Percentiles rank a stretch among this genome's conserved stretches.
phyloP scores from a whole-genome alignment of 2,113 vertebrate species.

The Ornithorhynchus anatinus region DNA sequence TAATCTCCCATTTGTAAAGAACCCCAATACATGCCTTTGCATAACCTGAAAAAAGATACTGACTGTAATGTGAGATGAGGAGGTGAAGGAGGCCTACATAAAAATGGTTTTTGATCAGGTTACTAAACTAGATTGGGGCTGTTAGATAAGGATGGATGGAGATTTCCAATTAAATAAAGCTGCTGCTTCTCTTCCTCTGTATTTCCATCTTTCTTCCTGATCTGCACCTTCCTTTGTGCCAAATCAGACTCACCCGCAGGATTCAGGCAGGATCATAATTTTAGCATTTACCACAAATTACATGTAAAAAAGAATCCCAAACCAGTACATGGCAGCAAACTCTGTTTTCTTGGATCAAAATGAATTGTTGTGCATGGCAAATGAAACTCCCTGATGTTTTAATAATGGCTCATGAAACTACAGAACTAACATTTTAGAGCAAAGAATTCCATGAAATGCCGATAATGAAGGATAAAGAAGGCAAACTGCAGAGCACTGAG shows the following conservation, averaged over 20 bases:
- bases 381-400: constrained; percentile 46
- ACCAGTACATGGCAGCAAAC: constrained; percentile 16
- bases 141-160: not conserved
- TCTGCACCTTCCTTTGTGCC: not conserved
- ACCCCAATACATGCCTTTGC: not conserved
- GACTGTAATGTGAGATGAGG: not conserved
- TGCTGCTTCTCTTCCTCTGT: not conserved
- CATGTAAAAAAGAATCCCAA: constrained; percentile 29
- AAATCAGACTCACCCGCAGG: not conserved
- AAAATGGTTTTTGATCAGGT: not conserved
- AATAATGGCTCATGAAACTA: constrained; percentile 37
- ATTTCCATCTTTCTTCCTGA: not conserved
- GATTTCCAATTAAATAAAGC: not conserved
- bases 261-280: constrained; percentile 10
- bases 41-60: not conserved
- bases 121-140: not conserved
- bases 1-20: not conserved
- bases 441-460: constrained; percentile 40
- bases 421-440: constrained; percentile 43
- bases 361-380: constrained; percentile 43
- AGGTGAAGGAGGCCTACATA: not conserved
- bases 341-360: constrained; percentile 46
- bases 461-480: constrained; percentile 41
- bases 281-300: constrained; percentile 33
- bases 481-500: constrained; percentile 34